Base-by-base conservation (phyloP, 2,113 vertebrate species). In the Egretta garzetta region DNA sequence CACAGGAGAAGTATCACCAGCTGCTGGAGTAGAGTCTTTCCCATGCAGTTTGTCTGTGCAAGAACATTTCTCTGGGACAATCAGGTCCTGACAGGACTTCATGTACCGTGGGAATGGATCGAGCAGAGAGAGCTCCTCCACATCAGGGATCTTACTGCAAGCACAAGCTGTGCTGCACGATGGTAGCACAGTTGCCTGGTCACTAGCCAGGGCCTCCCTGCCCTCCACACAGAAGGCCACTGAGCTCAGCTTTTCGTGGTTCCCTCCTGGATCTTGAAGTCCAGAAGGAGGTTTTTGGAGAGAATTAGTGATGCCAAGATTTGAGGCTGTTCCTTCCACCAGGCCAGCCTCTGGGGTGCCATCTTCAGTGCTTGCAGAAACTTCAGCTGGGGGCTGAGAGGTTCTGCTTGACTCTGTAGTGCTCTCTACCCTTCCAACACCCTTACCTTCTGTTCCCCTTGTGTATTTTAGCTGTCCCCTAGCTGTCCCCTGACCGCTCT, bases 81-180 rank as follows among this genome's bases (percentile, higher is more conserved):
- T 98, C 26, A 98, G 97, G 84, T 98, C 98, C 82, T 98, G 98
- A 83, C 98, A 98, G 82, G 98, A 98, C 96, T 98, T 98, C 97
- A 98, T 97, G 95, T 98, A 98, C 75, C 97, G 98, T 66, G 98
- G 98, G 12, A 98, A 97, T 3, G 98, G 98, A 77, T 99, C 98
- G 0, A 98, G 98, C 88, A 98, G 95, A 33, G 98, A 98, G 9
- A 98, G 97, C 13, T 99, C 98, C 14, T 99, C 98, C 59, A 98
- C 79, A 45, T 98, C 98, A 27, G 98, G 97, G 24, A 97, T 97
- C 66, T 86, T 98, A 66, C 97, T 87, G 11, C 96, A 98, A 59
- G 86, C 41, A 56, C 98, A 98, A 0, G 7, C 86, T 3, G 39
- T 39, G 26, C 88, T 75, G 50, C 94, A 81, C 0, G 24, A 66